A percentile compares a stretch with the other conserved stretches of the same genome.
Conservation (phyloP, 2,888 invertebrate genomes). For the Torymus auratus region DNA sequence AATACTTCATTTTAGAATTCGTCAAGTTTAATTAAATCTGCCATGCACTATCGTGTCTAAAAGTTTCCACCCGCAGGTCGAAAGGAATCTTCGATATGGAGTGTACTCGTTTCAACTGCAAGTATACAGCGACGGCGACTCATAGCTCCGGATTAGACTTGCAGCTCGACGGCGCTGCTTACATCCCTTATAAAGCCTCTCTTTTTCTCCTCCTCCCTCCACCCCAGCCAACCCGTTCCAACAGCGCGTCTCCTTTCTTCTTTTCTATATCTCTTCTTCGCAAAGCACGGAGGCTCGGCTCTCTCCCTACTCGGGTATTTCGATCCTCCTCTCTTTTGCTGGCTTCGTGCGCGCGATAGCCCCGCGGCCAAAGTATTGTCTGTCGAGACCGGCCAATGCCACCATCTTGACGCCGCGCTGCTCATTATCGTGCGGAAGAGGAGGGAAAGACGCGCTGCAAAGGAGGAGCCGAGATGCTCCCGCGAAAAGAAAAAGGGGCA, state of each 20-base stretch:
- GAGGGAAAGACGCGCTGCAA: neutral
- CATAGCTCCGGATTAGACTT: slow-evolving; percentile 76
- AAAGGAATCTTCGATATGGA: slow-evolving; percentile 46
- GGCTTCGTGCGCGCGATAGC: slow-evolving; percentile 72
- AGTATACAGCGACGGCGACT: slow-evolving; percentile 66
- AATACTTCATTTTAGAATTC: too few relatives aligned
- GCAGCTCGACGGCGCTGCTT: slow-evolving; percentile 74
- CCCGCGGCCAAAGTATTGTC: slow-evolving; percentile 76
- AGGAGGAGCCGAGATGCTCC: slow-evolving; percentile 36
- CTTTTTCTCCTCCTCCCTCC: slow-evolving; percentile 22
- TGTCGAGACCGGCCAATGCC: slow-evolving; percentile 73
- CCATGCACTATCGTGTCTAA: too few relatives aligned
- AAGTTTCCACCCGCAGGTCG: too few relatives aligned
- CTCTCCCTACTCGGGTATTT: neutral
- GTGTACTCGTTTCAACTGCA: slow-evolving; percentile 71
- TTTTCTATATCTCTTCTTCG: slow-evolving; percentile 56
- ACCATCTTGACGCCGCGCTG: slow-evolving; percentile 29
- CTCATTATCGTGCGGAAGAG: slow-evolving; percentile 45
- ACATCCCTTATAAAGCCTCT: slow-evolving; percentile 73
- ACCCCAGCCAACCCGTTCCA: slow-evolving; percentile 59
- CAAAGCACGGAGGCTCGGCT: slow-evolving; percentile 58
- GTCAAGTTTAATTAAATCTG: too few relatives aligned
- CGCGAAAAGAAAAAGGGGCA: slow-evolving; percentile 51
- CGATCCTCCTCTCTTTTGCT: slow-evolving; percentile 60
- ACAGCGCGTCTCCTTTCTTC: slow-evolving; percentile 60